Conservation (phyloP, 2,113 vertebrate species). For the Dinomys branickii region DNA sequence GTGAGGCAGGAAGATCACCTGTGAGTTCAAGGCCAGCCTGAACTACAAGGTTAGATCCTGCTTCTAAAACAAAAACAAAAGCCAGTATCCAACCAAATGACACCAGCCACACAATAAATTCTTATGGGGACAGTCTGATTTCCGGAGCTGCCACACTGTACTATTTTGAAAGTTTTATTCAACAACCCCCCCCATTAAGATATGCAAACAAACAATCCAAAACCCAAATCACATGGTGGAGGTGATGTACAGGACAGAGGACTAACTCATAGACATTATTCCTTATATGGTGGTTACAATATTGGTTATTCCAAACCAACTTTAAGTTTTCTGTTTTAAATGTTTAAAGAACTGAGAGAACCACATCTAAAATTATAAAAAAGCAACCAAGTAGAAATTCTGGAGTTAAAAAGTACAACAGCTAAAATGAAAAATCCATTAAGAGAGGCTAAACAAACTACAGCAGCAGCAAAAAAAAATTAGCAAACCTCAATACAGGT, state of each 20-base stretch:
- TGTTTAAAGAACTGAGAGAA: constrained; percentile 33
- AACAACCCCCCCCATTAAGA: neutral
- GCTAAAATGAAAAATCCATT: neutral
- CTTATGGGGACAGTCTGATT: neutral
- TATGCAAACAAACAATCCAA: neutral
- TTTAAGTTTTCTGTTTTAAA: neutral
- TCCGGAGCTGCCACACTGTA: neutral
- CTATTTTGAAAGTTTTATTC: constrained; percentile 27
- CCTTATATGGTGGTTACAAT: no score
- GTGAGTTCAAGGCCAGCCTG: neutral
- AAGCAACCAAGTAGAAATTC: neutral
- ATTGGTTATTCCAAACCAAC: no score
- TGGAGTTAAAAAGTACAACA: neutral
- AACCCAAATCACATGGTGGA: neutral
- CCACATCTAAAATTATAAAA: neutral
- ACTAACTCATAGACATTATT: neutral
- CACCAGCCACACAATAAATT: neutral
- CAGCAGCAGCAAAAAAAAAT: neutral
- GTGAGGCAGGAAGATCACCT: neutral
- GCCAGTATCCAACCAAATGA: neutral
- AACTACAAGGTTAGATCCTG: neutral
- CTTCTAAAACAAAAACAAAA: neutral
- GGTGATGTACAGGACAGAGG: neutral
- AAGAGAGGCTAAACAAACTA: neutral
- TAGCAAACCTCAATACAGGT: neutral